Evolutionary conservation across 2,888 invertebrate genomes (phyloP), one percentile per base, ranked within the genome.

Genomic region (Frankliniella intonsa): DNA sequence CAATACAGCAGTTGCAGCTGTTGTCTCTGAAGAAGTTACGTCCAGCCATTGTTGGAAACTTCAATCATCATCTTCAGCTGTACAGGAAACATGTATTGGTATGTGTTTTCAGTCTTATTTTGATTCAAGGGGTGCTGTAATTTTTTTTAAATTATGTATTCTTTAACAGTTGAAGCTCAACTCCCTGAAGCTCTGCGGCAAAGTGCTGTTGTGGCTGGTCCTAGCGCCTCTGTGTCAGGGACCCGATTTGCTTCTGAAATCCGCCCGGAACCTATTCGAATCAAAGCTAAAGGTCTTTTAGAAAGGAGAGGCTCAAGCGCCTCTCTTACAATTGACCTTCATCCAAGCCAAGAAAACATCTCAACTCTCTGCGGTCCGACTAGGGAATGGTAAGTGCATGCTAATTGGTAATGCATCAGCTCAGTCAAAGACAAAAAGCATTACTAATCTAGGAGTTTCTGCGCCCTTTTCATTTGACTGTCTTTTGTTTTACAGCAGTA

Each of bases 271-370:
- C 90, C 90, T 5, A 88, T 90, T 82, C 88, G 90, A 79, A 88
- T 90, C 49, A 90, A 89, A 85, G 88, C 90, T 79, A 94, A 93
- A 87, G 94, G 94, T 83, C 88, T 96, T 1, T 88, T 96, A 9
- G 95, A 96, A 87, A 91, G 97, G 50, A 90, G 97, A 82, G 97
- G 97, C 81, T 97, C 97, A 1, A 97, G 96, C 87, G 96, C 97
- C 0, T 96, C 96, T 82, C 89, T 97, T 2, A 97, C 97, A 0
- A 91, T 97, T 82, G 95, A 95, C 86, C 90, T 96, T 80, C 90
- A 90, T 12, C 83, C 85, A 80, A 84, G 83, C 62, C 84, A 85
- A 81, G 84, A 84, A 84, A 84, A 86, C 80, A 88, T 88, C 82
- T 86, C 88, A 82, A 90, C 90, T 10, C 69, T 76, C 12, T 76